Evolutionary conservation across 2,113 vertebrate species (phyloP).

Genomic region (Dicerorhinus sumatrensis): DNA sequence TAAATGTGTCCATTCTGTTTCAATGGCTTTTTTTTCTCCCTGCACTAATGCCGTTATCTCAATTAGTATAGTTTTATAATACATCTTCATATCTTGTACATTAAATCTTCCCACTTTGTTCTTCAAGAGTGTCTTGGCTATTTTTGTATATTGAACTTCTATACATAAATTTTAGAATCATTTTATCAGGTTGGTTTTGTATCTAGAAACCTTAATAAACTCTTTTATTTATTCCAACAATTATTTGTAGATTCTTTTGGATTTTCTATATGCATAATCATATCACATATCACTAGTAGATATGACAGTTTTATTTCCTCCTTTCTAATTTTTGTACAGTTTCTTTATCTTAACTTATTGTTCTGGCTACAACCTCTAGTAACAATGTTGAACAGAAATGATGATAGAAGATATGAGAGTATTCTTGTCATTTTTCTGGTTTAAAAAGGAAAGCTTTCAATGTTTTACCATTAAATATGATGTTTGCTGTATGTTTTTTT

Average conservation of each 20-base stretch:
- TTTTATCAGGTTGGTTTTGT: conserved; percentile 8
- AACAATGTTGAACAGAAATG: background rate
- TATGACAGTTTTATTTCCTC: conserved; percentile 20
- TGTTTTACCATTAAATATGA: background rate
- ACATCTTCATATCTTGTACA: background rate
- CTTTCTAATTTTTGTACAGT: background rate
- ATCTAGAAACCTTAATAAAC: conserved; percentile 3
- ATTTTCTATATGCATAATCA: background rate
- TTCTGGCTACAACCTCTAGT: background rate
- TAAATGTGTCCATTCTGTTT: background rate
- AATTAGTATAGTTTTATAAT: background rate
- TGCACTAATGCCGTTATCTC: background rate
- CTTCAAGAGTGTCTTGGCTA: background rate
- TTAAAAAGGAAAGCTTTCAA: conserved; percentile 36
- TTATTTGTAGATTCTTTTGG: background rate
- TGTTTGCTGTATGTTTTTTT: background rate
- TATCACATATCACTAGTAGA: background rate
- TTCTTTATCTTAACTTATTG: background rate
- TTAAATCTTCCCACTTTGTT: background rate
- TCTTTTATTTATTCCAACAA: conserved; percentile 10
- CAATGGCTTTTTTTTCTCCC: background rate
- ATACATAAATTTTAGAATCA: background rate
- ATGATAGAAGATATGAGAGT: background rate
- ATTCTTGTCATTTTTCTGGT: conserved; percentile 9
- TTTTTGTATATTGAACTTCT: background rate